These are phyloP conservation scores for Empidonax traillii DNA, from an alignment of 2,113 vertebrate species.

Conservation along the genomic window DNA sequence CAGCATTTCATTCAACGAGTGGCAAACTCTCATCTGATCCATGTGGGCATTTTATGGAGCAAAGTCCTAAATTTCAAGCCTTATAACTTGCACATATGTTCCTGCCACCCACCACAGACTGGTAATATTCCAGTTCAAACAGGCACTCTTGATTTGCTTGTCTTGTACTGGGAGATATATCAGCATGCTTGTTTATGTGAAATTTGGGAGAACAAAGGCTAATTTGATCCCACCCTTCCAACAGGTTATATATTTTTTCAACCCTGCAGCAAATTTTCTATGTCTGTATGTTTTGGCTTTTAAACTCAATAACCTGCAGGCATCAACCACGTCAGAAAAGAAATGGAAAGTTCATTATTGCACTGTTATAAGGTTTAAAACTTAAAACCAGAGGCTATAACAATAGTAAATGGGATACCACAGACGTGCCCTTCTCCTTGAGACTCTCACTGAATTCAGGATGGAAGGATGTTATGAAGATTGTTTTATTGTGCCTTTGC, in stretches of 20 bases:
- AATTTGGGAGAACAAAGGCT: constrained; percentile 39
- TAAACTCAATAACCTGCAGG: constrained; percentile 34
- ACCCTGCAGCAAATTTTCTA: constrained; percentile 30
- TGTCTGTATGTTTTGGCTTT: constrained; percentile 55
- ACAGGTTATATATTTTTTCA: constrained; percentile 46
- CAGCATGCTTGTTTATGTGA: not conserved
- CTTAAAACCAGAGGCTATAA: constrained; percentile 40
- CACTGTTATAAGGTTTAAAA: constrained; percentile 14
- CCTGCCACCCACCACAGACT: not conserved
- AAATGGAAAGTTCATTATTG: constrained; percentile 50
- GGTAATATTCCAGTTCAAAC: not conserved
- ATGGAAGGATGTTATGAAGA: constrained; percentile 28
- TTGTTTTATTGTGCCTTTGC: constrained; percentile 11
- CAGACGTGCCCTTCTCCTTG: constrained; percentile 8
- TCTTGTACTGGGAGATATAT: not conserved
- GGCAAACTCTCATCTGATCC: not conserved
- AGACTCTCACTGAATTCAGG: not conserved
- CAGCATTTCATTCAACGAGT: not conserved
- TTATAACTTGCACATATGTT: not conserved
- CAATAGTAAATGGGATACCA: constrained; percentile 35
- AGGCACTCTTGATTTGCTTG: not conserved
- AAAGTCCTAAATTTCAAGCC: constrained; percentile 3
- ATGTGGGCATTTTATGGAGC: not conserved
- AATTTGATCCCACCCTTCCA: constrained; percentile 47
- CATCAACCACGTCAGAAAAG: not conserved